phyloP scores from a whole-genome alignment of 2,888 invertebrate genomes.

The Sphinx pinastri region DNA sequence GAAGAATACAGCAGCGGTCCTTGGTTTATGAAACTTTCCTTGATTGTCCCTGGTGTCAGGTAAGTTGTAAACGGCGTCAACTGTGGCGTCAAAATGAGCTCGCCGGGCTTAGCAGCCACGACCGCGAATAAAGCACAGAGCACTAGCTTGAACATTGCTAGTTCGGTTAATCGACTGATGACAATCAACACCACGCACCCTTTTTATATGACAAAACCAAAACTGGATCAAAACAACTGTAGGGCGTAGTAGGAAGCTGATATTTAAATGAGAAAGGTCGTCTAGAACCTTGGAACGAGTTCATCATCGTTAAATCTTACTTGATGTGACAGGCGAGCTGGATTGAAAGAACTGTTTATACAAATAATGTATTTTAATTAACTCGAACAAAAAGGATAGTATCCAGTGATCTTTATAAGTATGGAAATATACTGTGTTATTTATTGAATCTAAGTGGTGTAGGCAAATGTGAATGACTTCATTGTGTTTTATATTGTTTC shows the following conservation, averaged over 20 bases:
- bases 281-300: constrained; percentile 12
- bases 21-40: not conserved
- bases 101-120: constrained; percentile 20
- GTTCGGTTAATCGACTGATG: constrained; percentile 20
- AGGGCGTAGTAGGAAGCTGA: constrained; percentile 11
- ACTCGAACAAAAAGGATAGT: not conserved
- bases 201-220: not conserved
- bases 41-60: constrained; percentile 4
- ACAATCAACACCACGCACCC: not conserved
- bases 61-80: constrained; percentile 4
- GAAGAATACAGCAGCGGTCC: constrained; percentile 11
- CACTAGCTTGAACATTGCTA: constrained; percentile 22
- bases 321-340: not conserved
- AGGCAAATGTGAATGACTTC: not conserved
- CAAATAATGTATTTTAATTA: not conserved
- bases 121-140: constrained; percentile 16
- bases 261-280: constrained; percentile 4
- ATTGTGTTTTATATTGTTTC: not conserved
- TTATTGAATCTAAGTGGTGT: not conserved
- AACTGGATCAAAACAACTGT: not conserved
- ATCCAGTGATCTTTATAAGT: not conserved
- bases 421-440: not conserved
- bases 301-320: constrained; percentile 1
- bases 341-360: not conserved
- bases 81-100: not conserved